Evolutionary conservation across 2,797 vertebrate species (phyloP).

Genomic region (Carduelis carduelis): DNA sequence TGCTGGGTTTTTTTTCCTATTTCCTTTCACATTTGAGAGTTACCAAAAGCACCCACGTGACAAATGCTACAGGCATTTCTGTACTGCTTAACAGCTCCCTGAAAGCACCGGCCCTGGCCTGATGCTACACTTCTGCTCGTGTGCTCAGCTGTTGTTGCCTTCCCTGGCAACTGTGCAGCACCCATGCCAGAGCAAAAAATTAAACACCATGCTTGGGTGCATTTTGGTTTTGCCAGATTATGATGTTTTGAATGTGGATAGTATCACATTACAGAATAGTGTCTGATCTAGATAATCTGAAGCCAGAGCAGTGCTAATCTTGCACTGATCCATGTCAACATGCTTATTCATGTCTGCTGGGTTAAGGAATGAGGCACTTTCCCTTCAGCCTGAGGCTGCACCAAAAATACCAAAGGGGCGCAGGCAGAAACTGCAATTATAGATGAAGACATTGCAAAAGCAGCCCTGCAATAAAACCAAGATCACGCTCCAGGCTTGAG

Average conservation of each 20-base stretch:
- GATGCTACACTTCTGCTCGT: not conserved
- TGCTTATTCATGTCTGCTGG: not conserved
- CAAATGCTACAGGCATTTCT: not conserved
- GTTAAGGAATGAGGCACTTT: slow-evolving; percentile 6
- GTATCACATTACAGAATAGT: not conserved
- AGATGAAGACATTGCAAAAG: not conserved
- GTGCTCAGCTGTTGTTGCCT: not conserved
- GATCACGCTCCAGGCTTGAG: not conserved
- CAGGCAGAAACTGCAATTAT: slow-evolving; percentile 14
- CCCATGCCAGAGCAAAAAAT: not conserved
- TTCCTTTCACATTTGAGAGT: not conserved
- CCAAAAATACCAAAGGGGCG: not conserved
- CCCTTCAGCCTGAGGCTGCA: slow-evolving; percentile 15
- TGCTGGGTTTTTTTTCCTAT: not conserved
- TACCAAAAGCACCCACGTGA: not conserved
- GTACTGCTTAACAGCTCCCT: not conserved
- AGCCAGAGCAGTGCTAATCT: slow-evolving; percentile 1
- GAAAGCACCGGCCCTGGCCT: not conserved
- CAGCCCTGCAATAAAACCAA: not conserved
- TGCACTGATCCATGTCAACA: not conserved
- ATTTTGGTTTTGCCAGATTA: not conserved
- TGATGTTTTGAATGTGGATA: not conserved
- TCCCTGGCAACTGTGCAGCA: not conserved
- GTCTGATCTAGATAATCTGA: slow-evolving; percentile 19
- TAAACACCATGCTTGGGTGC: not conserved